Percentiles rank a stretch among this genome's conserved stretches.
Evolutionary conservation across 2,113 vertebrate genomes (phyloP).

Genomic region (Calyptomena viridis): DNA sequence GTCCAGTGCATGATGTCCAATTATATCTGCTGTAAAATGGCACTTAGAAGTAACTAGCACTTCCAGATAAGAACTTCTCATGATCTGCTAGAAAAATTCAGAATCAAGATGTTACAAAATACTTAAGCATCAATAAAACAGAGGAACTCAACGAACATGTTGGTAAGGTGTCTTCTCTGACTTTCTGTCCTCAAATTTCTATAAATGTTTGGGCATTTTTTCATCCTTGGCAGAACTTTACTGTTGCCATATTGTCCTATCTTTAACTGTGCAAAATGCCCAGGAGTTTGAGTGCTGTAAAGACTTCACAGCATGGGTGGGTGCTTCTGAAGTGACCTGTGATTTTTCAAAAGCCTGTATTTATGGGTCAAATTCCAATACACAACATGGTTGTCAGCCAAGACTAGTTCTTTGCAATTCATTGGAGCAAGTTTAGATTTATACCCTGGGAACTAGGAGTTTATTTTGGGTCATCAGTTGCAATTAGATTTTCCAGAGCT

Average conservation of each 20-base stretch:
- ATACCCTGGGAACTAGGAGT: not conserved
- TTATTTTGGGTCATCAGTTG: not conserved
- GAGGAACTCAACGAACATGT: not conserved
- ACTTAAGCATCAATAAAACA: not conserved
- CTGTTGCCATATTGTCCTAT: not conserved
- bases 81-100: slow-evolving; percentile 22
- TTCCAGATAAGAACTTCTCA: slow-evolving; percentile 51
- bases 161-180: not conserved
- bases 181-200: not conserved
- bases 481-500: not conserved
- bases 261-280: not conserved
- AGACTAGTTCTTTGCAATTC: not conserved
- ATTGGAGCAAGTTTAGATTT: not conserved
- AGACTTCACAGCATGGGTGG: not conserved
- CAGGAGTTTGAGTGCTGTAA: not conserved
- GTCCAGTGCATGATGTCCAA: slow-evolving; percentile 50
- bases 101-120: slow-evolving; percentile 20
- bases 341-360: not conserved
- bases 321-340: not conserved
- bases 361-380: not conserved
- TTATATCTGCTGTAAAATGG: slow-evolving; percentile 67
- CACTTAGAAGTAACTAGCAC: slow-evolving; percentile 61
- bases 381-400: not conserved
- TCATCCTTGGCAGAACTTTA: not conserved
- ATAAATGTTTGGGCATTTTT: not conserved